These are phyloP conservation scores for Dendronephthya gigantea DNA, from an alignment of 64 coral and sea anemone species.

Conservation along the genomic window DNA sequence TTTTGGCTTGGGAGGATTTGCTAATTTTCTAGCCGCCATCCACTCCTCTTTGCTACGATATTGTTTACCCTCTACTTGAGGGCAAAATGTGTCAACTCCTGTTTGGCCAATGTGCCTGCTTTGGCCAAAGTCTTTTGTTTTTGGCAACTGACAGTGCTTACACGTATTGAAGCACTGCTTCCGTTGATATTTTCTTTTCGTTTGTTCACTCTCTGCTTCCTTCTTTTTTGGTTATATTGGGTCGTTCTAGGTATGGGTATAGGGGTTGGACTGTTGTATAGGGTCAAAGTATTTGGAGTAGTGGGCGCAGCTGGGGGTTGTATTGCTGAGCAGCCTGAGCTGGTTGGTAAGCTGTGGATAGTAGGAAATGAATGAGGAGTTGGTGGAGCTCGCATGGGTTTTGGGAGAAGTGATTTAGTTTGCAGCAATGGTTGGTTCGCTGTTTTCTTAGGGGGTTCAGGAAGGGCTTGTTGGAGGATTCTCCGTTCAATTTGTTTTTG, in stretches of 20 bases:
- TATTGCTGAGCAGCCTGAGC: not conserved
- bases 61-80: not conserved
- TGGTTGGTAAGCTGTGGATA: not conserved
- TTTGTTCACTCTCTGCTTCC: not conserved
- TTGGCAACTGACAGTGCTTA: not conserved
- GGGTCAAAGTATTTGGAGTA: not conserved
- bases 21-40: not conserved
- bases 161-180: not conserved
- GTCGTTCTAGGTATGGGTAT: not conserved
- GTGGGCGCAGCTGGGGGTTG: not conserved
- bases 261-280: not conserved
- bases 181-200: slow-evolving; percentile 14
- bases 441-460: not conserved
- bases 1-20: not conserved
- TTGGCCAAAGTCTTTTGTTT: slow-evolving; percentile 39
- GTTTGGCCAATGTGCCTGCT: slow-evolving; percentile 28
- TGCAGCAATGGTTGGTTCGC: not conserved
- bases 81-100: slow-evolving; percentile 10
- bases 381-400: not conserved
- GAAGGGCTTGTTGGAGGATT: not conserved
- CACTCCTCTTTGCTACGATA: not conserved
- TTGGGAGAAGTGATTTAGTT: not conserved
- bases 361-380: not conserved
- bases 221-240: not conserved
- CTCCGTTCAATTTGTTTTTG: not conserved